A percentile compares a stretch with the other conserved stretches of the same genome.
Conservation (phyloP, 64 coral and sea anemone genomes). For the Actinia tenebrosa region DNA sequence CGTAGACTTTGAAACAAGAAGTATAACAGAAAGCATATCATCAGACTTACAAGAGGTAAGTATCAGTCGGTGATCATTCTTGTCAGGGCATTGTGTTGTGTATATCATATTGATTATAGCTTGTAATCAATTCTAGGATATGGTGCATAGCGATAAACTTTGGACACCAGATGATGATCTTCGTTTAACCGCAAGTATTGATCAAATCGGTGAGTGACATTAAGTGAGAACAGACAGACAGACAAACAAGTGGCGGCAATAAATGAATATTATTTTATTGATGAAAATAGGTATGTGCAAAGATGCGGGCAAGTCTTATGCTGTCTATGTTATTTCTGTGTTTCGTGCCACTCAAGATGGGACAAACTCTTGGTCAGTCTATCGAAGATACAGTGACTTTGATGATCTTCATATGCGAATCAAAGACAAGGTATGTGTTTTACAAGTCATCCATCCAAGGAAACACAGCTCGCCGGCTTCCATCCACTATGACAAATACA, state of each 20-base stretch:
- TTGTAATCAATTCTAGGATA: not conserved
- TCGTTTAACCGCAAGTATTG: conserved; percentile 73
- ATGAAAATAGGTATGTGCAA: conserved; percentile 65
- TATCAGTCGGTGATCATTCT: not conserved
- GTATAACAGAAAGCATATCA: not conserved
- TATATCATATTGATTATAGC: not conserved
- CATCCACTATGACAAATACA: no score
- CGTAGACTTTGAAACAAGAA: conserved; percentile 9
- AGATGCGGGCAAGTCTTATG: conserved; percentile 75
- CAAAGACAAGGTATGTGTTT: conserved; percentile 74
- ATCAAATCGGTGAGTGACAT: conserved; percentile 52
- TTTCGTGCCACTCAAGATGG: conserved; percentile 75
- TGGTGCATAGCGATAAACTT: conserved; percentile 6
- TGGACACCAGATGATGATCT: conserved; percentile 84
- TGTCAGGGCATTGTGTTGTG: not conserved
- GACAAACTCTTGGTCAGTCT: conserved; percentile 86
- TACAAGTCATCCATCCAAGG: not conserved
- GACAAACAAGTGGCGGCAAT: not conserved
- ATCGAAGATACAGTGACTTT: conserved; percentile 96
- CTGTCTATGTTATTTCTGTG: conserved; percentile 76
- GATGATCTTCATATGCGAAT: conserved; percentile 92
- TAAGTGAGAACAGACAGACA: not conserved
- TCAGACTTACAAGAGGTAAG: not conserved
- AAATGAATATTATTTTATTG: not conserved
- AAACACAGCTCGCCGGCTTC: no score